Evolutionary conservation across 2,113 vertebrate species (phyloP), one percentile per base, ranked within the genome.

Genomic region (Sarotherodon lohbergeri): DNA sequence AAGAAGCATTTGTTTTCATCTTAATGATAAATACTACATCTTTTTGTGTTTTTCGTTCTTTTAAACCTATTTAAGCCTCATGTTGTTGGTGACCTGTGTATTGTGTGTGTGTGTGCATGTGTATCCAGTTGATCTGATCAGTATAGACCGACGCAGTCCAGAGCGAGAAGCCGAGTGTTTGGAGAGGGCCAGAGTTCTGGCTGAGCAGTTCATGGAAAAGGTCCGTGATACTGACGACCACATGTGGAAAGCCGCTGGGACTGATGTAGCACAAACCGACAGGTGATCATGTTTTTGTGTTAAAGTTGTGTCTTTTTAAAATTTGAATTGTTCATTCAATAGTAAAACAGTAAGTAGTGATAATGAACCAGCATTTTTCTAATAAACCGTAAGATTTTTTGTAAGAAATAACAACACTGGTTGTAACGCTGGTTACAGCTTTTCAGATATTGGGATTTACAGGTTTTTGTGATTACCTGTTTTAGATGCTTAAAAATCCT

Each of bases 61-160:
- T 29, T 48, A 19, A 48, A 29, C 16, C 9, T 78, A 17, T 50
- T 78, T 0, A 50, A 78, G 24, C 24, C 24, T 43, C 4, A 2
- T 56, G 32, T 96, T 97, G 91, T 96, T 96, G 91, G 16, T 54
- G 5, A 81, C 87, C 27, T 78, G 43, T 12, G 43, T 78, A 24
- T 11, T 36, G 0, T n/a, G 59, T 4, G 17, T 11, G 57, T 68
- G n/a, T 41, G n/a, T 71, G 55, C 0, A 0, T 63, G 59, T 63
- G 63, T 76, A 13, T 54, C 94, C 95, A 99, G 98, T 99, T 91
- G 98, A 99, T 93, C 93, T 99, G 93, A 98, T 98, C 95, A 98
- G 97, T 90, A 96, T 99, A 0, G 96, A 99, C 88, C 97, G 97
- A 4, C 97, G 96, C 89, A 98, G 90, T 63, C 82, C 90, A 52